Evolutionary conservation across 2,113 vertebrate species (phyloP).

Genomic region (Grallaria varia): DNA sequence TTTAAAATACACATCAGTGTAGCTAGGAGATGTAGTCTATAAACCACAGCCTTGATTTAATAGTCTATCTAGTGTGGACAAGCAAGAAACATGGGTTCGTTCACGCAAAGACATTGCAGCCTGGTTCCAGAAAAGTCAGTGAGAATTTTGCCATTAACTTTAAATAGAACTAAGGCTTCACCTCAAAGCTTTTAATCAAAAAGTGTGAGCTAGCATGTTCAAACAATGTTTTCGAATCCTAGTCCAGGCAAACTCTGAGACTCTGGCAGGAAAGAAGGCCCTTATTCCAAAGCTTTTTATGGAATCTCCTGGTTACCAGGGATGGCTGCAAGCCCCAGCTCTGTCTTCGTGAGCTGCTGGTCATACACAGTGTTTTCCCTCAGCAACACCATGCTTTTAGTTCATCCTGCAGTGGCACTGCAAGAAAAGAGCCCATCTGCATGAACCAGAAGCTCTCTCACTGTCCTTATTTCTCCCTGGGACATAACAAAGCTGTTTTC

Average conservation of each 20-base stretch:
- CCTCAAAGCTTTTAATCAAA: conserved; percentile 52
- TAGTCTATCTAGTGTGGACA: neutral
- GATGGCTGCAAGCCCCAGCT: neutral
- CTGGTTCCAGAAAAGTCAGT: conserved; percentile 11
- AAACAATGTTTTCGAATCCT: conserved; percentile 2
- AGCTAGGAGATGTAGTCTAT: neutral
- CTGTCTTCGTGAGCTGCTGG: neutral
- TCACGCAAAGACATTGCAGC: conserved; percentile 12
- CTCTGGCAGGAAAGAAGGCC: neutral
- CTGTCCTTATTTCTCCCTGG: neutral
- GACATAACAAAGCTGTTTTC: neutral
- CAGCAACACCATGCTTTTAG: neutral
- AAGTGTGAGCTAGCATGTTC: conserved; percentile 51
- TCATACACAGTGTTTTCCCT: neutral
- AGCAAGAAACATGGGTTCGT: conserved; percentile 1
- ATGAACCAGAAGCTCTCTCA: neutral
- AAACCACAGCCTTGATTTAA: neutral
- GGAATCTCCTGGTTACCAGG: neutral
- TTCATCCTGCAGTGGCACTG: neutral
- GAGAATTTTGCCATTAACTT: conserved; percentile 50
- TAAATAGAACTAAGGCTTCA: conserved; percentile 11
- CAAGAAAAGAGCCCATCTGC: neutral
- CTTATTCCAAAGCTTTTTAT: neutral
- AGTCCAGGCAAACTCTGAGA: neutral
- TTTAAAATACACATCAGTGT: neutral